Evolutionary conservation across 2,113 vertebrate genomes (phyloP).

Genomic region (Choloepus hoffmanni): DNA sequence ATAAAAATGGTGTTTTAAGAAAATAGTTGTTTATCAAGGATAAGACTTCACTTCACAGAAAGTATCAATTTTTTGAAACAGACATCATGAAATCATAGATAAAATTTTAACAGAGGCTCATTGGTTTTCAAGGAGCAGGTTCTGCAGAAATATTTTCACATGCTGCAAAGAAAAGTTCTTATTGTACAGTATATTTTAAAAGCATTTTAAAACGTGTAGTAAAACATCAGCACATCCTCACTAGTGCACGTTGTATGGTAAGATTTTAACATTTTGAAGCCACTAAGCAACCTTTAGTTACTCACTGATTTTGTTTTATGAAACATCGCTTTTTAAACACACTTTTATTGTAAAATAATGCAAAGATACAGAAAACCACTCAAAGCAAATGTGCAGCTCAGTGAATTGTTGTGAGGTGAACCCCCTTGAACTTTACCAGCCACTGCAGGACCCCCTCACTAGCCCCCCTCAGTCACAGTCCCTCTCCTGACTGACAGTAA

Average conservation of each 20-base stretch:
- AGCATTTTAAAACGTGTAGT: conserved; percentile 26
- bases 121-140: conserved; percentile 16
- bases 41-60: background rate
- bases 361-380: background rate
- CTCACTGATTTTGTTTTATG: background rate
- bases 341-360: conserved; percentile 47
- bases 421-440: background rate
- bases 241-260: background rate
- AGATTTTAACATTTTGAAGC: conserved; percentile 47
- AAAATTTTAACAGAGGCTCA: conserved; percentile 18
- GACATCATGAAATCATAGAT: conserved; percentile 22
- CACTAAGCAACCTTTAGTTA: background rate
- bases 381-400: background rate
- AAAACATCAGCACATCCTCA: conserved; percentile 25
- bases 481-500: background rate
- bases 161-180: conserved; percentile 60
- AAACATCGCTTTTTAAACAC: conserved; percentile 1
- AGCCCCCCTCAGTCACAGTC: background rate
- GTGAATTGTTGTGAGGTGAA: background rate
- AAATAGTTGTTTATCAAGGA: background rate
- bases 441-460: background rate
- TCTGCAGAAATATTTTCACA: conserved; percentile 35
- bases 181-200: conserved; percentile 50
- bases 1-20: background rate
- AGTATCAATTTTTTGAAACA: background rate